Evolutionary conservation across 2,888 invertebrate species (phyloP), one percentile per base, ranked within the genome.

Genomic region (Lampropteryx suffumata): DNA sequence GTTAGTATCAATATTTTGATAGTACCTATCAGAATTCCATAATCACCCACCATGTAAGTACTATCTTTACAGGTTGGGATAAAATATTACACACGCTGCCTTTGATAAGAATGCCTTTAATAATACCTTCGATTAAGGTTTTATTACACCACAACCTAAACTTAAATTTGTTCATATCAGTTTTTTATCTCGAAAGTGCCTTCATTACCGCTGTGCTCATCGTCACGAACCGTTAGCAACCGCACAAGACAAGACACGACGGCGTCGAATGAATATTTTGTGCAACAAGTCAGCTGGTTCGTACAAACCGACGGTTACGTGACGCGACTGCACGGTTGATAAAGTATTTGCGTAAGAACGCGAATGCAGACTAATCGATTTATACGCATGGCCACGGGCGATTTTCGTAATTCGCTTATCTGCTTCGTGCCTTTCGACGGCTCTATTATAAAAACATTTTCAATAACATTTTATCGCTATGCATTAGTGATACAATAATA

Each of bases 351-450:
- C 86, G 85, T 84, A 88, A 88, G 71, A 76, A 64, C 67, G 66
- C 66, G 69, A 79, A 69, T 76, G 69, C 72, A 74, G 74, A 76
- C 77, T 82, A 87, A 88, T 88, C 86, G 82, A 89, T 89, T 88
- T 81, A 65, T 70, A 82, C 83, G 84, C 84, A 72, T 74, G 69
- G 79, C 72, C 79, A 76, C 76, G 79, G 78, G 63, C 67, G 76
- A 81, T 84, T 87, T 85, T 84, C 81, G 82, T 81, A 85, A 87
- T 79, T 61, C 69, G 62, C 81, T 84, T 86, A 87, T 87, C 85
- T 77, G 66, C 69, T 67, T 68, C 73, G 74, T 74, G 72, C 69
- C 59, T 68, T 70, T 66, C 62, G 64, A 63, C 57, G 61, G 51
- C 62, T 59, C 62, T 64, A 61, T 62, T 69, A 70, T 64, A 69